Conservation (phyloP, 1,140 invertebrate species). For the Melipona quadrifasciata region DNA sequence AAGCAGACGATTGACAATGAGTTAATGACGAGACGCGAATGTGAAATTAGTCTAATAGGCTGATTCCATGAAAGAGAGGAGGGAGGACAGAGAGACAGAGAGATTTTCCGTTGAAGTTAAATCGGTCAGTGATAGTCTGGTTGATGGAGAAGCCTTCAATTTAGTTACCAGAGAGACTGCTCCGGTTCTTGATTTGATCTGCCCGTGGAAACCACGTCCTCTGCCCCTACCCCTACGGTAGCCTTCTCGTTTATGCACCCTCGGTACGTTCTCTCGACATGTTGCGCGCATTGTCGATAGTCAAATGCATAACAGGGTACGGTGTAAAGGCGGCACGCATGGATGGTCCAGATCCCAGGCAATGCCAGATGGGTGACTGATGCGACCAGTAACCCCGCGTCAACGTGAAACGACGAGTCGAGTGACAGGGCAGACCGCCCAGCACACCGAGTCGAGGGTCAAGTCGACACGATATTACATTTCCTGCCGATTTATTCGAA, state of each 20-base stretch:
- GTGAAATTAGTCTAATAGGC: neutral
- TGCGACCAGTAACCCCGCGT: slow-evolving; percentile 75
- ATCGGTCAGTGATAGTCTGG: neutral
- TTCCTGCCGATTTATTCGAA: slow-evolving; percentile 64
- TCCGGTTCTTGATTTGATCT: slow-evolving; percentile 22
- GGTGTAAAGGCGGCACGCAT: slow-evolving; percentile 77
- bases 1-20: neutral
- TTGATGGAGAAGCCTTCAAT: neutral
- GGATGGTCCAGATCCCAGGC: slow-evolving; percentile 76
- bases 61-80: neutral
- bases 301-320: slow-evolving; percentile 77
- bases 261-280: slow-evolving; percentile 74
- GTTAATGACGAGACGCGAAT: neutral
- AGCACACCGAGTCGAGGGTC: slow-evolving; percentile 47
- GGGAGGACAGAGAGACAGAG: neutral
- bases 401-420: slow-evolving; percentile 64
- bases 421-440: slow-evolving; percentile 52
- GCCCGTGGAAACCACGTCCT: slow-evolving; percentile 54
- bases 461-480: slow-evolving; percentile 58
- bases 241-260: slow-evolving; percentile 70
- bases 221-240: slow-evolving; percentile 35
- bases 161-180: slow-evolving; percentile 42
- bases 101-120: neutral
- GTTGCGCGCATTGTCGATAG: slow-evolving; percentile 80
- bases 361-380: slow-evolving; percentile 82